Conservation (phyloP, 2,113 vertebrate species). For the Melanerpes aurifrons region DNA sequence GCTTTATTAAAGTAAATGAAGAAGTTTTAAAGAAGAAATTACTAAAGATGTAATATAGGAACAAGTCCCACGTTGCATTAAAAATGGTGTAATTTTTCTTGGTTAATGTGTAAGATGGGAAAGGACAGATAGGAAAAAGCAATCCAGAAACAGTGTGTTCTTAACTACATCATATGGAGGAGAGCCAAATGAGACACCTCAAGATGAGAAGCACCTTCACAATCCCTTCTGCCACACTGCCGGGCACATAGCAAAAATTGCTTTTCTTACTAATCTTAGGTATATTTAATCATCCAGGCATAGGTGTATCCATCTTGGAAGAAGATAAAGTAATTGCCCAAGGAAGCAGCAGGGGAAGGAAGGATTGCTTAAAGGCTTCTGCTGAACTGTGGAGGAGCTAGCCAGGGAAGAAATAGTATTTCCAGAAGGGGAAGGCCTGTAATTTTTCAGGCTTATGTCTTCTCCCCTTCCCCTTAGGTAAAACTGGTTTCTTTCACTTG, state of each 20-base stretch:
- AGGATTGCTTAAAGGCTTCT: background rate
- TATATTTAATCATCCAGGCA: background rate
- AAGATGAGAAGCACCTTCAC: background rate
- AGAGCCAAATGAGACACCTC: slow-evolving; percentile 8
- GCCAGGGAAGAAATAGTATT: background rate
- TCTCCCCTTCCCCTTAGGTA: background rate
- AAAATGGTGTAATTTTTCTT: slow-evolving; percentile 35
- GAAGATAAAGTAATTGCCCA: background rate
- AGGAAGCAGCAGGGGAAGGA: background rate
- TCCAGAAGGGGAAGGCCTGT: background rate
- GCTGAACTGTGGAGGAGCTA: background rate
- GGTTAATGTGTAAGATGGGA: background rate
- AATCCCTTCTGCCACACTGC: background rate
- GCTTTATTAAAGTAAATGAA: slow-evolving; percentile 43
- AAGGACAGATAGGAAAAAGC: slow-evolving; percentile 25
- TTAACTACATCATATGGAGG: background rate
- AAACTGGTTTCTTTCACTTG: background rate
- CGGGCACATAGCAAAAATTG: background rate
- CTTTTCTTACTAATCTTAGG: background rate
- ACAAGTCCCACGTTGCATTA: slow-evolving; percentile 19
- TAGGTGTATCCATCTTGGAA: background rate
- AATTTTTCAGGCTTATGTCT: background rate
- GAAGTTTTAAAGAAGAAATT: slow-evolving; percentile 33
- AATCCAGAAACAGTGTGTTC: background rate
- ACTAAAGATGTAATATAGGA: background rate